A percentile compares a stretch with the other conserved stretches of the same genome.
These are phyloP conservation scores for Eilema depressum DNA, from an alignment of 2,888 invertebrate species.

Conservation along the genomic window DNA sequence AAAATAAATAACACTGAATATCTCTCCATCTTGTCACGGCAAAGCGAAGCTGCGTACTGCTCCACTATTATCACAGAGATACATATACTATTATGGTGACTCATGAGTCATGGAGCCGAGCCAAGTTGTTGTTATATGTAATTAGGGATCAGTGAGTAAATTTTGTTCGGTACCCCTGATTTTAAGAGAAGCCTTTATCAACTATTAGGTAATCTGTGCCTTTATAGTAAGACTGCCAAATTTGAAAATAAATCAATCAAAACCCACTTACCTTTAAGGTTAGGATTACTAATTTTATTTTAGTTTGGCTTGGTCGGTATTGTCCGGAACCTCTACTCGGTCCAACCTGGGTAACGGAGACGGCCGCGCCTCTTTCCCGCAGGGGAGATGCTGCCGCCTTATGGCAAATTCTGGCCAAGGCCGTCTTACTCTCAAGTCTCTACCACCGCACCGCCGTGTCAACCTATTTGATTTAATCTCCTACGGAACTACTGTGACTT, in stretches of 20 bases:
- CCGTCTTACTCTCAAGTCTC: not conserved
- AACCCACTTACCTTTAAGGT: not conserved
- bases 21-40: slow-evolving; percentile 34
- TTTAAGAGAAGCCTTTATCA: not conserved
- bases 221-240: not conserved
- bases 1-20: slow-evolving; percentile 30
- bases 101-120: not conserved
- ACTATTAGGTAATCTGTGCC: too few species aligned
- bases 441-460: too few species aligned
- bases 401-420: too few species aligned
- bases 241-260: slow-evolving; percentile 1
- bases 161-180: not conserved
- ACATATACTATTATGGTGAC: not conserved
- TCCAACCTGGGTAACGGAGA: too few species aligned
- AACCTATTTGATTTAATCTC: not conserved
- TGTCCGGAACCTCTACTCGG: too few species aligned
- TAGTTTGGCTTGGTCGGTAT: too few species aligned
- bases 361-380: too few species aligned
- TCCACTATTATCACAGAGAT: too few species aligned
- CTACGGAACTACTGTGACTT: not conserved
- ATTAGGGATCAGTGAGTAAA: slow-evolving; percentile 11
- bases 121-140: too few species aligned
- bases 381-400: too few species aligned
- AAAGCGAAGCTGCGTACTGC: not conserved
- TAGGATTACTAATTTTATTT: too few species aligned